Evolutionary conservation across 2,113 vertebrate genomes (phyloP).

Genomic region (Burhinus oedicnemus): DNA sequence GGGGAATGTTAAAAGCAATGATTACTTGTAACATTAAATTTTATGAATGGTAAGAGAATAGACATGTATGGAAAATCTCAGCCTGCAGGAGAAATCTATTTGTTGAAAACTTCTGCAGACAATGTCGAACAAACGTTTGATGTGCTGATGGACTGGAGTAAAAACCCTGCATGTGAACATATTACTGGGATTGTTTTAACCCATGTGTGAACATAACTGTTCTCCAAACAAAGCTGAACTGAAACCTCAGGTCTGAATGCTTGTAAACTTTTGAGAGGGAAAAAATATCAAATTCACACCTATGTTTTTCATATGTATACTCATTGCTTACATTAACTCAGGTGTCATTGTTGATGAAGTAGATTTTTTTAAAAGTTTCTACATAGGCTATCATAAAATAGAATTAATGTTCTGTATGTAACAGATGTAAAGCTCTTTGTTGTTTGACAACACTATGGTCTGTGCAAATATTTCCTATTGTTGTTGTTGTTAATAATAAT

Average conservation of each 20-base stretch:
- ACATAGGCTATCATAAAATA: not conserved
- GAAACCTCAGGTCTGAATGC: not conserved
- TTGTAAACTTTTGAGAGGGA: not conserved
- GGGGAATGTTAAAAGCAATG: not conserved
- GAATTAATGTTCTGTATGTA: not conserved
- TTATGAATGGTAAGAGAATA: not conserved
- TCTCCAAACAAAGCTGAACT: not conserved
- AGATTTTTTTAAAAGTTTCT: not conserved
- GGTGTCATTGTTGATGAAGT: not conserved
- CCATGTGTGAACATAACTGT: not conserved
- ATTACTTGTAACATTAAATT: not conserved
- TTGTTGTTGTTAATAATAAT: not conserved
- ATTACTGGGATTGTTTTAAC: not conserved
- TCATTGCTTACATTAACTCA: not conserved
- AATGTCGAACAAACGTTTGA: not conserved
- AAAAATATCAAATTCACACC: not conserved
- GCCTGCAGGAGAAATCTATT: not conserved
- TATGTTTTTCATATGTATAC: not conserved
- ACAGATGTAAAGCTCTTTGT: not conserved
- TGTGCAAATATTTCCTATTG: not conserved
- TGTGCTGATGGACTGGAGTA: not conserved
- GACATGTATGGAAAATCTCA: not conserved
- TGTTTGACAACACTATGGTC: not conserved
- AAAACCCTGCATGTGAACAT: not conserved
- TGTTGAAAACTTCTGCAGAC: not conserved